Evolutionary conservation across 2,888 invertebrate species (phyloP), one percentile per base, ranked within the genome.

Genomic region (Electrophaes corylata): DNA sequence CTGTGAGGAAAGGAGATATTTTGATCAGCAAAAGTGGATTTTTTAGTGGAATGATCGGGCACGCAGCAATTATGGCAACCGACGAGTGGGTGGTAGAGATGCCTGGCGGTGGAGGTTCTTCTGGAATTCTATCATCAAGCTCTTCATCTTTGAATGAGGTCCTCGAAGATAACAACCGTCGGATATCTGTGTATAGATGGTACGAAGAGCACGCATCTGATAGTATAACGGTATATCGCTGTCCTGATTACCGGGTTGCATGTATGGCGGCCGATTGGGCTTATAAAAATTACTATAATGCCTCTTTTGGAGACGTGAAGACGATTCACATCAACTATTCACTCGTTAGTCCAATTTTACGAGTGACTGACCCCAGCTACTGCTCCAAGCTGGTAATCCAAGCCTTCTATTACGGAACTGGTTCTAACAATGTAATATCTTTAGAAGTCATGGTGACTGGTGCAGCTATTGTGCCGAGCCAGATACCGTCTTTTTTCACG

Each of bases 221-320:
- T 41, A 8, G 3, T 20, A 41, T 41, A 20, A 41, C 12, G n/a
- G 12, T 41, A 11, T 41, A 41, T 19, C 41, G 41, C 23, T 41
- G 41, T 12, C 41, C 41, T 23, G 41, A 41, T n/a, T 0, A 41
- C 12, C 0, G 0, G 5, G 11, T 41, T 6, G 41, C 41, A 6
- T n/a, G n/a, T 19, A 41, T 41, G 41, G 41, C 41, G 2, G 41
- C 41, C 20, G 41, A 41, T 41, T 41, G 41, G 41, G 41, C 41
- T 1, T 41, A 41, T 20, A 12, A 10, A 11, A n/a, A 41, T 19
- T 41, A 41, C 23, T 41, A 41, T 12, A 41, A 41, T 12, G n/a
- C 3, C 4, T 23, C n/a, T 20, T 20, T 12, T 12, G 41, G 41
- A n/a, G 4, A 41, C 11, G n/a, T 0, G 1, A 39, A 39, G 18